A percentile compares a stretch with the other conserved stretches of the same genome.
Conservation (phyloP, 2,888 invertebrate genomes). For the Eristalinus aeneus region DNA sequence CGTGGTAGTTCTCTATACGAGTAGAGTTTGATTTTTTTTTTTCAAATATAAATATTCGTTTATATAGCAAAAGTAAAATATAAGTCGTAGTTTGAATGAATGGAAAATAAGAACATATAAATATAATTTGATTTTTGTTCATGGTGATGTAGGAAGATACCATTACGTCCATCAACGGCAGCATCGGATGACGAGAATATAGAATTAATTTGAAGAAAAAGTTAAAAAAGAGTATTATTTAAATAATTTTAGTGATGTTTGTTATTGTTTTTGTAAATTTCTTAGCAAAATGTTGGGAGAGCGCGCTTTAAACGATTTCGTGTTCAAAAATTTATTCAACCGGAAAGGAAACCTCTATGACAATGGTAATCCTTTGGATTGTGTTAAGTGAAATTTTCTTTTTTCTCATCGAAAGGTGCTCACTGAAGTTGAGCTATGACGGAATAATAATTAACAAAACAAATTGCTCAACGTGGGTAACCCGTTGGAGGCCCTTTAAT, state of each 20-base stretch:
- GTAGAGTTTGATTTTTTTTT: conserved; percentile 54
- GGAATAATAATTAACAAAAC: conserved; percentile 47
- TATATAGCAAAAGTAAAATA: background rate
- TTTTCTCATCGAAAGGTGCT: background rate
- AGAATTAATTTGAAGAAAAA: conserved; percentile 64
- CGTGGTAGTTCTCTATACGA: conserved; percentile 95
- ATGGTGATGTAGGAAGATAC: conserved; percentile 42
- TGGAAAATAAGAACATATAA: background rate
- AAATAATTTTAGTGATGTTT: conserved; percentile 32
- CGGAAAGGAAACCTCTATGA: conserved; percentile 75
- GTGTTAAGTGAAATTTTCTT: background rate
- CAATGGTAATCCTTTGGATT: conserved; percentile 79
- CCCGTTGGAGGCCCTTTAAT: background rate
- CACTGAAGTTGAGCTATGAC: conserved; percentile 29
- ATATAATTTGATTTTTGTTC: too few relatives aligned
- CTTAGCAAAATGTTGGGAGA: background rate
- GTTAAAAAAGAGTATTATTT: conserved; percentile 38
- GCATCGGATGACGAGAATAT: conserved; percentile 63
- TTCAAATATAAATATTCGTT: background rate
- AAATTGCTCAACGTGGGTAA: background rate
- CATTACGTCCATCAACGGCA: conserved; percentile 57
- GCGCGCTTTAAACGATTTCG: background rate
- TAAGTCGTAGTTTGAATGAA: background rate
- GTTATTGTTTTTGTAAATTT: conserved; percentile 67
- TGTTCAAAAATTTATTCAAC: conserved; percentile 5